These are phyloP conservation scores for Alligator mississippiensis DNA, from an alignment of 2,113 vertebrate genomes.

Conservation along the genomic window DNA sequence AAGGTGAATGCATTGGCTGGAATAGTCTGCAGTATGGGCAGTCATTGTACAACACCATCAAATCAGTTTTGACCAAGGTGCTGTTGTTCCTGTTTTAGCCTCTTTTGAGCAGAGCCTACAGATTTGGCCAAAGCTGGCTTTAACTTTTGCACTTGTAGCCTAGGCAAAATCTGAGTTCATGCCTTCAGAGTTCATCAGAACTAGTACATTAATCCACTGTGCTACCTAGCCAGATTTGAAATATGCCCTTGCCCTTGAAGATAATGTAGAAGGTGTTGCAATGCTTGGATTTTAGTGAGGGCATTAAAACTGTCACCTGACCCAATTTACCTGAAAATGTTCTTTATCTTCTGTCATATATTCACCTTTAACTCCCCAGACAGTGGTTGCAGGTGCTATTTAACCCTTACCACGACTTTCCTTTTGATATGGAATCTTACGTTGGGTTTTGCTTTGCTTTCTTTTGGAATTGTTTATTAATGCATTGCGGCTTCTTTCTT, in stretches of 20 bases:
- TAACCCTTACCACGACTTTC: neutral
- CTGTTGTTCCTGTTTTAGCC: neutral
- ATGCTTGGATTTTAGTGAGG: conserved; percentile 25
- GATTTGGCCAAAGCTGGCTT: conserved; percentile 15
- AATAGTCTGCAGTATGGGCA: neutral
- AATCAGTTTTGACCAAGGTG: neutral
- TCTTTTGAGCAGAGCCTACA: neutral
- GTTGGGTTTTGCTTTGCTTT: neutral
- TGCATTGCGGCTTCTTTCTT: neutral
- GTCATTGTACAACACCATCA: neutral
- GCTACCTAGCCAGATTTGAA: conserved; percentile 1
- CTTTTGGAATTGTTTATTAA: neutral
- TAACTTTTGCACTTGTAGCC: neutral
- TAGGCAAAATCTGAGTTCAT: neutral
- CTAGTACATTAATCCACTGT: neutral
- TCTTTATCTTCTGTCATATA: conserved; percentile 9
- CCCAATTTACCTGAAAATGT: conserved; percentile 14
- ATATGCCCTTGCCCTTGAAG: neutral
- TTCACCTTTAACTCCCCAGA: conserved; percentile 9
- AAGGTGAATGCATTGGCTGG: neutral
- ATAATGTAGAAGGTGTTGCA: conserved; percentile 32
- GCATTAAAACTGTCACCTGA: conserved; percentile 28
- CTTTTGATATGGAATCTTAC: neutral
- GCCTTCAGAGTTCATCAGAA: neutral
- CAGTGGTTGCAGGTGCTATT: neutral